Percentiles rank a stretch among this genome's conserved stretches.
Conservation (phyloP, 2,888 invertebrate species). For the Patella caerulea region DNA sequence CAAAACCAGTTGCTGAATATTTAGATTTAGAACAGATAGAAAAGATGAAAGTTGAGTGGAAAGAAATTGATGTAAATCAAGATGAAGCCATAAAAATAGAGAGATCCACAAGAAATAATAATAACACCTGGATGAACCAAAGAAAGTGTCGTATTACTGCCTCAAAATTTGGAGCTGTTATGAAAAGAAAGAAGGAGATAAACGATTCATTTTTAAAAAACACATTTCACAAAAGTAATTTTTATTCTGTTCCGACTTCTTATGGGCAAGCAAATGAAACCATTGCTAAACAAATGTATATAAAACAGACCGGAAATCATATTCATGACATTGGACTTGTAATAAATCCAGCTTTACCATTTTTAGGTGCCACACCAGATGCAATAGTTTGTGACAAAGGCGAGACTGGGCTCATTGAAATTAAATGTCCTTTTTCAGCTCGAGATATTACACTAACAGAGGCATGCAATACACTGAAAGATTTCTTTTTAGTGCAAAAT, state of each 20-base stretch:
- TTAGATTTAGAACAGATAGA: not conserved
- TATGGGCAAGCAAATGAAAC: not conserved
- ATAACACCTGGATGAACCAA: not conserved
- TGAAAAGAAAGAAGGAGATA: not conserved
- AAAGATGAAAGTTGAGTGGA: not conserved
- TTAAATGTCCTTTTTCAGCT: no score
- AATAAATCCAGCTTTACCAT: no score
- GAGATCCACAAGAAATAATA: not conserved
- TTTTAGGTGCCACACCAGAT: no score
- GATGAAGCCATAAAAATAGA: not conserved
- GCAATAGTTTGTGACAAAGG: no score
- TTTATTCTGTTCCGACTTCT: not conserved
- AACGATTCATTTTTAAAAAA: not conserved
- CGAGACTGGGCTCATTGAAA: no score
- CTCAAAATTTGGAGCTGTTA: not conserved
- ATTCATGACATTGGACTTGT: no score
- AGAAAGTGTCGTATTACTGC: not conserved
- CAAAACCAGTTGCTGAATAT: not conserved
- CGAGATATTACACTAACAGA: no score
- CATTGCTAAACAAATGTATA: slow-evolving; percentile 3
- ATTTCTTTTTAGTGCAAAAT: no score
- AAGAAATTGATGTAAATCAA: not conserved
- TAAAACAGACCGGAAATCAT: not conserved
- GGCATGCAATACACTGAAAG: no score
- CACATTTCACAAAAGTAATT: not conserved